Evolutionary conservation across 2,113 vertebrate genomes (phyloP).

Genomic region (Chaetodon trifascialis): DNA sequence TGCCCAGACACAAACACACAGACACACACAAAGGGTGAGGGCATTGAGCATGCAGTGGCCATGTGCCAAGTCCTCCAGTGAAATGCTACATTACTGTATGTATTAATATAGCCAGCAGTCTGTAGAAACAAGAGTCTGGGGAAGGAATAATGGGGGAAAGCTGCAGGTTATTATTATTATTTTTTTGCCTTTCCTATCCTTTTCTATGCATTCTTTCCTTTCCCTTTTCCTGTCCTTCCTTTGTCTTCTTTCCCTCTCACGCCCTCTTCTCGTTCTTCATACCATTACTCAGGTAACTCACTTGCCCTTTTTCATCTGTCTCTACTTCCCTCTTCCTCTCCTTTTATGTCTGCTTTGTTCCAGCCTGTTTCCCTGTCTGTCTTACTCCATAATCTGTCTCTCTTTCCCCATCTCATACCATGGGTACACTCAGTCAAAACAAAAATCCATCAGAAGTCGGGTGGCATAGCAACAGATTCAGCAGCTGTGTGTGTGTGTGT

Average conservation of each 20-base stretch:
- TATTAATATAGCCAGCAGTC: slow-evolving; percentile 41
- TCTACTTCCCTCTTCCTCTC: neutral
- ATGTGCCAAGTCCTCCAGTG: slow-evolving; percentile 54
- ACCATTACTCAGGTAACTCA: neutral
- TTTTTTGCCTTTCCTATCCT: neutral
- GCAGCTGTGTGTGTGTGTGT: slow-evolving; percentile 42
- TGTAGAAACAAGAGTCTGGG: slow-evolving; percentile 21
- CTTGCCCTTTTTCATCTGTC: neutral
- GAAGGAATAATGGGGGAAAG: slow-evolving; percentile 8
- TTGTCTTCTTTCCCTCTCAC: neutral
- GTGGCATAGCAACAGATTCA: slow-evolving; percentile 75
- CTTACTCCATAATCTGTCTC: neutral
- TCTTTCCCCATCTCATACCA: slow-evolving; percentile 6
- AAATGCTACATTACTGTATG: slow-evolving; percentile 69
- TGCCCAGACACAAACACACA: slow-evolving; percentile 20
- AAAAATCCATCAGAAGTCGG: slow-evolving; percentile 59
- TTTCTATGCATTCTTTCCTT: neutral
- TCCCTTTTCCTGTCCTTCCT: neutral
- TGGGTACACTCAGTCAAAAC: slow-evolving; percentile 44
- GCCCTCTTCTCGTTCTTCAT: neutral
- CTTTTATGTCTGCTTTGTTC: neutral
- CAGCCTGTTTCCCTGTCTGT: neutral
- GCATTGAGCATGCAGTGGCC: slow-evolving; percentile 52
- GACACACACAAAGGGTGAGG: slow-evolving; percentile 41
- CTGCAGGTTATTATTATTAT: slow-evolving; percentile 26